Evolutionary conservation across 2,888 invertebrate species (phyloP), one percentile per base, ranked within the genome.

Genomic region (Tridacna gigas): DNA sequence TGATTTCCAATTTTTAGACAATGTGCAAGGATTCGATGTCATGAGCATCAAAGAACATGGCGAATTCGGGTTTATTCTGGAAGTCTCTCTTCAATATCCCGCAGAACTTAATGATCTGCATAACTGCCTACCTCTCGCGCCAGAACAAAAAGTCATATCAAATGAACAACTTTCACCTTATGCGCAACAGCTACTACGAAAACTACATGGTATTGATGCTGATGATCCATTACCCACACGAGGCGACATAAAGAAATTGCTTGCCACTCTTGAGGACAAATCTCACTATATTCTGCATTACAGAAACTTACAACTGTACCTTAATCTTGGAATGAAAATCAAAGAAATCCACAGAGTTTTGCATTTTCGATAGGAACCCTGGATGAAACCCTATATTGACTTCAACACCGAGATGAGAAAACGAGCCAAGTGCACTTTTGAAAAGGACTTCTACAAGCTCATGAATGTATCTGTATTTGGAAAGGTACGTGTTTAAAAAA

Each of bases 301-400:
- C 15, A 74, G 74, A 65, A 77, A 47, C 18, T 37, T 81, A 22
- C 56, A 79, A 45, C 28, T 80, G 28, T 71, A 80, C 18, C 22
- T 80, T 9, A 26, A 56, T 20, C 76, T 80, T 37, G 91, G 92
- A 9, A 66, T 93, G 79, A 45, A 76, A 45, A n/a, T 92, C 2
- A 83, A 63, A n/a, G 91, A 88, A 67, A 89, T 93, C 26, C 90
- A 92, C 91, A 75, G 91, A 77, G 88, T 91, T 15, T 75, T 94
- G n/a, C 89, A 83, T 94, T 94, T 84, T 78, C 74, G 26, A 74
- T 2, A 95, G 45, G 61, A 71, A 18, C 22, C 79, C 0, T 95
- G 94, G 93, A 86, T 95, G 47, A 92, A 93, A 79, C 71, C 88
- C 0, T 94, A 94, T 79, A 94, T 94, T 0, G 88, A 91, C 45